Base-by-base conservation (phyloP, 2,888 invertebrate genomes). In the Brenthis ino region DNA sequence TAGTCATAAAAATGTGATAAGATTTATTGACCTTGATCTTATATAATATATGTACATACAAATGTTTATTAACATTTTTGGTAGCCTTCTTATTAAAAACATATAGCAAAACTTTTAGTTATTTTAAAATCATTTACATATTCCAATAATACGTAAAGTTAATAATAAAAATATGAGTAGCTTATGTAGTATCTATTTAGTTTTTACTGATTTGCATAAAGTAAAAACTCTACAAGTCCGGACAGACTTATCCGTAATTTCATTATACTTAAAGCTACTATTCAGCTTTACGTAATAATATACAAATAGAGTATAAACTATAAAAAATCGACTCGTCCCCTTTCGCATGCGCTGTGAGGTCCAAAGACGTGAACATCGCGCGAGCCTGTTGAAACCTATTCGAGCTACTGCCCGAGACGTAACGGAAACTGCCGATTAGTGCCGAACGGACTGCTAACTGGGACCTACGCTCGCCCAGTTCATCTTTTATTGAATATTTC, bases 401-500 rank as follows among this genome's bases (percentile, higher is more conserved):
- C 67, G 69, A 68, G 63, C 69, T 57, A 63, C 67, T 67, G 68
- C 69, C 73, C 69, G 72, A 78, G 87, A 86, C 86, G 51, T 70
- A 72, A 67, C 92, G 92, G 81, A 86, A 81, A 82, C 75, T 67
- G 51, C 87, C 92, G 91, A 92, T 67, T 82, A 92, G 91, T 91
- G 80, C 87, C 92, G 91, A 91, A 79, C 76, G 77, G 76, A 79
- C 81, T 80, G 79, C 82, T 80, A 79, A 77, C 76, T 79, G 80
- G 86, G 83, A 80, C 77, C 81, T 82, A 87, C 91, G 87, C 82
- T 82, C 78, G 85, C 79, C 77, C 82, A 84, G 85, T 82, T 82
- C 79, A 79, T 79, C 78, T 81, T 79, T 84, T 89, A 92, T 91
- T 91, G 88, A 90, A 86, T 82, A 88, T 86, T 88, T 89, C 85